Evolutionary conservation across 2,797 vertebrate species (phyloP).

Genomic region (Acrossocheilus fasciatus): DNA sequence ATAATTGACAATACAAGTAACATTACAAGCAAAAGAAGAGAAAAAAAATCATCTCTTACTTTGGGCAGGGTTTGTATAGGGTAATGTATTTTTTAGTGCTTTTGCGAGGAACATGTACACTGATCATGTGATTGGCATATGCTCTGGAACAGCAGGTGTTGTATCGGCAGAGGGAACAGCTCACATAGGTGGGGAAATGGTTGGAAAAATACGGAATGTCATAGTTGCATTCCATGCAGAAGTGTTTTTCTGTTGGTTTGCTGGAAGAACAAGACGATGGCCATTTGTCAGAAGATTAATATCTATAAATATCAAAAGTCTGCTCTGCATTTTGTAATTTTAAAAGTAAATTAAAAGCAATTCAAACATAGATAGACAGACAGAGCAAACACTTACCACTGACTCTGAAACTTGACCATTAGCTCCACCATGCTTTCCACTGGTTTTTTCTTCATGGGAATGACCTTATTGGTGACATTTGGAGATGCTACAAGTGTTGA

Average conservation of each 20-base stretch:
- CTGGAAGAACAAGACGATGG: conserved; percentile 60
- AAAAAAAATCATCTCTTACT: conserved; percentile 69
- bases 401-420: conserved; percentile 61
- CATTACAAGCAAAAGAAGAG: neutral
- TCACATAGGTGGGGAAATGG: conserved; percentile 91
- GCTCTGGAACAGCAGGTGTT: conserved; percentile 92
- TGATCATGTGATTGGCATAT: conserved; percentile 99
- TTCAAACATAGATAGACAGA: neutral
- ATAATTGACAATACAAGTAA: neutral
- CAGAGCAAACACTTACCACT: conserved; percentile 60
- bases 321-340: neutral
- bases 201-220: conserved; percentile 79
- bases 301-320: neutral
- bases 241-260: conserved; percentile 74
- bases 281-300: neutral
- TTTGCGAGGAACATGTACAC: conserved; percentile 85
- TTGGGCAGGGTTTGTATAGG: conserved; percentile 81
- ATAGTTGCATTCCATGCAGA: conserved; percentile 89
- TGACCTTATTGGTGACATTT: neutral
- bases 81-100: conserved; percentile 82
- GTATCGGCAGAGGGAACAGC: conserved; percentile 90
- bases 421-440: conserved; percentile 67
- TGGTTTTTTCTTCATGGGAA: conserved; percentile 53
- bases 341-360: neutral
- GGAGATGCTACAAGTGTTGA: conserved; percentile 19